Evolutionary conservation across 2,797 vertebrate genomes (phyloP).

Genomic region (Synaphobranchus kaupii): DNA sequence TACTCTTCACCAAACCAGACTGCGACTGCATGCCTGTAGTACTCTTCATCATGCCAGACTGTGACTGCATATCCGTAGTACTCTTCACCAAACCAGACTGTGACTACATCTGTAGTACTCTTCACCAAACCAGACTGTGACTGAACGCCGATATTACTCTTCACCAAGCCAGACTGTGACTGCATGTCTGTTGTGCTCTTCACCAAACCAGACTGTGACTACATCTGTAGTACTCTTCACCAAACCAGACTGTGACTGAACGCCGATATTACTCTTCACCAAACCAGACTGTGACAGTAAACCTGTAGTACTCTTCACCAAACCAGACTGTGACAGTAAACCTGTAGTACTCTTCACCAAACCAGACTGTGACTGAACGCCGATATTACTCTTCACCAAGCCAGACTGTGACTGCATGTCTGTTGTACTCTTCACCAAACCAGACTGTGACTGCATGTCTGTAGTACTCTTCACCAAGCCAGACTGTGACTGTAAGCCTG

Average conservation of each 20-base stretch:
- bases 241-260: not conserved
- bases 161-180: too few relatives aligned
- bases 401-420: too few relatives aligned
- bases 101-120: not conserved
- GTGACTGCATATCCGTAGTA: not conserved
- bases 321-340: too few relatives aligned
- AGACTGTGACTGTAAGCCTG: not conserved
- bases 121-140: too few relatives aligned
- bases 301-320: too few relatives aligned
- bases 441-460: not conserved
- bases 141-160: too few relatives aligned
- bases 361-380: too few relatives aligned
- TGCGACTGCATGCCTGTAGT: too few relatives aligned
- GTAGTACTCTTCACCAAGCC: not conserved
- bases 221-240: not conserved
- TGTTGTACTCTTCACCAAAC: not conserved
- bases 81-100: not conserved
- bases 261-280: not conserved
- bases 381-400: too few relatives aligned
- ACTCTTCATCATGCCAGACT: not conserved
- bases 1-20: too few relatives aligned
- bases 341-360: too few relatives aligned
- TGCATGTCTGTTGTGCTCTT: not conserved
- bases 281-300: not conserved
- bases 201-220: not conserved